Conservation (phyloP, 2,888 invertebrate genomes). For the Cheilosia vernalis region DNA sequence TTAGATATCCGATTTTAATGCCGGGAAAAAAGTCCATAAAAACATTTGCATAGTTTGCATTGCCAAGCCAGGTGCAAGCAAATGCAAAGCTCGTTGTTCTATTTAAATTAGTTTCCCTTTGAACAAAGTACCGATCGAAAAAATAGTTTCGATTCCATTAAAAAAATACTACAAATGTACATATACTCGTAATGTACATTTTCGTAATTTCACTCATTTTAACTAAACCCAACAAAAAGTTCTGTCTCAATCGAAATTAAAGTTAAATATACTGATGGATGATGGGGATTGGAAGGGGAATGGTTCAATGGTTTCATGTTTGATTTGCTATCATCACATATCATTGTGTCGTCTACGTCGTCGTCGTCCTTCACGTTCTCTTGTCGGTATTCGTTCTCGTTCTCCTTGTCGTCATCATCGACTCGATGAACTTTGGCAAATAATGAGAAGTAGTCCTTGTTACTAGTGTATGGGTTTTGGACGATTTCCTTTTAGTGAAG, state of each 20-base stretch:
- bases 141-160: slow-evolving; percentile 29
- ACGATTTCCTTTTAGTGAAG: slow-evolving; percentile 54
- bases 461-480: slow-evolving; percentile 29
- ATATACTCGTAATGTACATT: neutral
- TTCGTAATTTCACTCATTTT: neutral
- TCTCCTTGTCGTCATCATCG: slow-evolving; percentile 25
- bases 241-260: slow-evolving; percentile 71
- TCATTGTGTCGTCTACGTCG: slow-evolving; percentile 36
- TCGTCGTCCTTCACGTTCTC: slow-evolving; percentile 17
- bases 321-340: slow-evolving; percentile 69
- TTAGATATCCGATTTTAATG: too few relatives aligned
- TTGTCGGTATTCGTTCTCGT: slow-evolving; percentile 14
- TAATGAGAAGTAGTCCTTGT: slow-evolving; percentile 67
- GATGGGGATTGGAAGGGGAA: neutral
- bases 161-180: slow-evolving; percentile 36
- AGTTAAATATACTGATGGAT: slow-evolving; percentile 57
- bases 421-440: slow-evolving; percentile 71
- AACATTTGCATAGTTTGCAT: too few relatives aligned
- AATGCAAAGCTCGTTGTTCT: too few relatives aligned
- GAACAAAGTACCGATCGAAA: neutral
- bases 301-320: slow-evolving; percentile 50
- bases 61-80: too few relatives aligned
- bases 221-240: slow-evolving; percentile 48
- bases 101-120: neutral
- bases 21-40: too few relatives aligned